Percentiles rank a stretch among this genome's conserved stretches.
Evolutionary conservation across 2,113 vertebrate genomes (phyloP).

Genomic region (Micronycteris hirsuta): DNA sequence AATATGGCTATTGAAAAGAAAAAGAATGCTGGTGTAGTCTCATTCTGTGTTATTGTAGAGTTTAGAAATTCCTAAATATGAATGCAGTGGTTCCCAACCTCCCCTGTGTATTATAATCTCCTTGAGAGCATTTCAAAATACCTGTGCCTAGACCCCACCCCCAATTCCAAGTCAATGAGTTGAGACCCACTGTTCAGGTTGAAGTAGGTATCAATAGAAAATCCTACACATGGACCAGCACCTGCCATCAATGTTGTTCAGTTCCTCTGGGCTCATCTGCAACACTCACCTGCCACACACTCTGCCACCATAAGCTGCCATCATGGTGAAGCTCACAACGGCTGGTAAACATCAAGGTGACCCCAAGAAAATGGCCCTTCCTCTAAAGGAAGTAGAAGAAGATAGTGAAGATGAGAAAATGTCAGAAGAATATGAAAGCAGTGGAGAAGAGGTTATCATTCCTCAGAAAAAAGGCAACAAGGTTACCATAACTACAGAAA

Average conservation of each 20-base stretch:
- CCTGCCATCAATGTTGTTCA: neutral
- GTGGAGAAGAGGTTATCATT: slow-evolving; percentile 81
- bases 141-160: neutral
- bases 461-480: slow-evolving; percentile 71
- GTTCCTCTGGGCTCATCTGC: neutral
- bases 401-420: slow-evolving; percentile 90
- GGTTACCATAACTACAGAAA: too few relatives aligned
- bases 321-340: slow-evolving; percentile 68
- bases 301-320: neutral
- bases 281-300: neutral
- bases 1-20: neutral
- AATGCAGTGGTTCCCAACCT: neutral
- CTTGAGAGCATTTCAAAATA: neutral
- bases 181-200: neutral
- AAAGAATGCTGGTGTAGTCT: neutral
- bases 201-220: neutral
- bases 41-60: neutral
- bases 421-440: slow-evolving; percentile 85
- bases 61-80: neutral
- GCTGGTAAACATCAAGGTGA: slow-evolving; percentile 85
- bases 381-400: slow-evolving; percentile 90
- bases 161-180: neutral
- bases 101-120: neutral
- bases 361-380: slow-evolving; percentile 90
- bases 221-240: neutral